Base-by-base conservation (phyloP, 30 jellyfish, hydroid and myxozoan genomes). In the Morbakka virulenta region DNA sequence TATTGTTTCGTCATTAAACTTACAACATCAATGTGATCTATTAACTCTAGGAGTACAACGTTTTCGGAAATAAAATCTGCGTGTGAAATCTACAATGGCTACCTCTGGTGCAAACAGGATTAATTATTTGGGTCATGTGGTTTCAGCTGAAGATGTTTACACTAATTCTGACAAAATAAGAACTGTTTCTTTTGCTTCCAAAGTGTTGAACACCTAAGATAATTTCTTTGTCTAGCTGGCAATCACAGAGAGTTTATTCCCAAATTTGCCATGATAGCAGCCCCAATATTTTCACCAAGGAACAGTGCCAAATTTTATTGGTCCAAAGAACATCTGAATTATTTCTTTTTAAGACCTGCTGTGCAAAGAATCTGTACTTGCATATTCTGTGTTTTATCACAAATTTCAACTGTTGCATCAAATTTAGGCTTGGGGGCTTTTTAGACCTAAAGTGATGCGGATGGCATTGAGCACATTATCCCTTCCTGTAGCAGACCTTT, bases 211-310 rank as follows among this genome's bases (percentile, higher is more conserved):
- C 89, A 78, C 51, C 74, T 78, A 6, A 26, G 81, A 12, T 33
- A 49, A 0, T 78, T 78, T 78, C 74, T 78, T 6, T 81, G 89
- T 23, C 82, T 78, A 2, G 82, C 89, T 21, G 89, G 89, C 31
- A 63, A 82, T 32, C 61, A 82, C 53, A 17, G 94, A 22, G 36
- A 65, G 27, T 70, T 82, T 24, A 63, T 82, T 21, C 80, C 74
- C 62, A 71, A 82, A 11, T 71, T 57, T 71, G 87, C 94, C 25
- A 26, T 62, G 1, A 2, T 82, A 17, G 77, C 94, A 2, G 70
- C 94, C 0, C 94, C 88, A 2, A 63, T 82, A 6, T 65, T 71
- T 2, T 41, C 73, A 4, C 47, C 82, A 22, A 71, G 80, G 28
- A 81, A 70, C 27, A 48, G 51, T 35, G 1, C 35, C 0, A 28